These are phyloP conservation scores for Meganola albula DNA, from an alignment of 2,888 invertebrate species.

Conservation along the genomic window DNA sequence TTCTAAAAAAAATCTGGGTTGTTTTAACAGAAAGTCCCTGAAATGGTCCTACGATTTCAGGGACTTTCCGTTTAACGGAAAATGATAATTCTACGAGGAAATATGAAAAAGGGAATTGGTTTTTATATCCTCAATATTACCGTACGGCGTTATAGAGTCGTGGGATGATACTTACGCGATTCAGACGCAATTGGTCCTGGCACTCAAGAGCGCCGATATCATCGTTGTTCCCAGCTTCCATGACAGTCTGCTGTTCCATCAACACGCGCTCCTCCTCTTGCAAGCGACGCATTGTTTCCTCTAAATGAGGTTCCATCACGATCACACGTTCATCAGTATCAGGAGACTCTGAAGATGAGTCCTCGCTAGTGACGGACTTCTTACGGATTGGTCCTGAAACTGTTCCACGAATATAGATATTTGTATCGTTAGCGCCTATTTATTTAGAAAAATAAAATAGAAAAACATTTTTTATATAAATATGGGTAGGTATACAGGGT, in stretches of 20 bases:
- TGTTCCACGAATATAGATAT: slow-evolving; percentile 27
- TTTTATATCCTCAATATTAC: too few relatives aligned
- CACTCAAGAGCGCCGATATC: slow-evolving; percentile 60
- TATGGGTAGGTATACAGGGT: too few relatives aligned
- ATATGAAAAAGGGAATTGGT: too few relatives aligned
- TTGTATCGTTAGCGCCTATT: too few relatives aligned
- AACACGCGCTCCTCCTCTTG: slow-evolving; percentile 85
- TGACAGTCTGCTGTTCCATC: slow-evolving; percentile 85
- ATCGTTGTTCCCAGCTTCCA: slow-evolving; percentile 72
- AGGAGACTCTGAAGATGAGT: slow-evolving; percentile 92
- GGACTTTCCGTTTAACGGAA: too few relatives aligned
- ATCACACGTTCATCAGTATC: slow-evolving; percentile 93
- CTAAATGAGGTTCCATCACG: slow-evolving; percentile 70
- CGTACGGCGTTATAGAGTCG: too few relatives aligned
- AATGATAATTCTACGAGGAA: too few relatives aligned
- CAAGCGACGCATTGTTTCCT: slow-evolving; percentile 61
- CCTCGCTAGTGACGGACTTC: slow-evolving; percentile 91
- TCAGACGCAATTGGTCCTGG: slow-evolving; percentile 58
- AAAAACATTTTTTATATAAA: too few relatives aligned
- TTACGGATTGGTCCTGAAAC: slow-evolving; percentile 90
- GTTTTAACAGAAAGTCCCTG: too few relatives aligned
- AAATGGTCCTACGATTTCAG: too few relatives aligned
- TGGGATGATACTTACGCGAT: slow-evolving; percentile 58
- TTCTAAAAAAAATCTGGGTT: too few relatives aligned
- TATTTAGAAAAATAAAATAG: too few relatives aligned